Evolutionary conservation across 2,113 vertebrate species (phyloP), one percentile per base, ranked within the genome.

Genomic region (Colaptes auratus): DNA sequence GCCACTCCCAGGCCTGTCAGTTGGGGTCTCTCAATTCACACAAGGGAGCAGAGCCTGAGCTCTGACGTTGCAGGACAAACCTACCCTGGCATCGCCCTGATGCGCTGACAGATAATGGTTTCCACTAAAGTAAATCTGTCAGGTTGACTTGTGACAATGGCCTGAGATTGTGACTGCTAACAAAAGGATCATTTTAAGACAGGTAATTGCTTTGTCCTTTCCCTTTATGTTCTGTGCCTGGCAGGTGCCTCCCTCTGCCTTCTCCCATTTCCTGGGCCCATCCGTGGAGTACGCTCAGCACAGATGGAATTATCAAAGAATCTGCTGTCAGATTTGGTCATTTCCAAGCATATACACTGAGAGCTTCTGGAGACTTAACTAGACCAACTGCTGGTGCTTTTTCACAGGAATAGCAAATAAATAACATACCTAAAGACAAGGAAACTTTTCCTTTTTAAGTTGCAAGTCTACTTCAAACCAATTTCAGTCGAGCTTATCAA

Each of bases 261-360:
- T 90, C 75, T 88, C 31, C 42, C 48, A 5, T 83, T 92, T 71
- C 52, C 61, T 86, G 78, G 65, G 67, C 91, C 92, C 35, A 42
- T 91, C 53, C 15, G 0, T 78, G 69, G 72, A 81, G 39, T 65
- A 23, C 27, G 39, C 72, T 88, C 36, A 35, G 88, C 82, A 81
- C 94, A 95, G 96, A 96, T 93, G 79, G 89, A 76, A 50, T 78
- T 59, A 86, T 92, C 70, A 93, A 88, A 88, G 86, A 87, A 36
- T 82, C 63, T 94, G 80, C 81, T 96, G 92, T 94, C 83, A 90
- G 53, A 82, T 33, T 86, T 78, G 42, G 55, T 88, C 42, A 93
- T 90, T 86, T 90, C 82, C 77, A 60, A 90, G 69, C 90, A 93
- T 95, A 80, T 67, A 48, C 35, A 55, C 75, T 7, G 53, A 85